phyloP scores from a whole-genome alignment of 30 jellyfish, hydroid and myxozoan genomes.

The Cassiopea andromeda region DNA sequence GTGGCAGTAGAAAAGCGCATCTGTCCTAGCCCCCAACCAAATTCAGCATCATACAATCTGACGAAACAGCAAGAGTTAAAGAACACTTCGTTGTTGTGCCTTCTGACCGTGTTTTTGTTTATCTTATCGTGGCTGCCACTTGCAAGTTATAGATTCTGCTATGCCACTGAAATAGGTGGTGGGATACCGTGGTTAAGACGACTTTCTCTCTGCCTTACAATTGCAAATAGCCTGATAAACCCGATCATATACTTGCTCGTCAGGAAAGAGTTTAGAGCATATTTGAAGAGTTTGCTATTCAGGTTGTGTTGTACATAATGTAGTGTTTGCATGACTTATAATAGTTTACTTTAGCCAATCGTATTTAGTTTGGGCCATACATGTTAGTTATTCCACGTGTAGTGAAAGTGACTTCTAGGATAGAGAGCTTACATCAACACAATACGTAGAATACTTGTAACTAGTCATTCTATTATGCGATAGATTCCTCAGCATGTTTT shows the following conservation, averaged over 20 bases:
- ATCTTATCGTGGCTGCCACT: conserved; percentile 42
- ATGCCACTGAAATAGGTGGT: background rate
- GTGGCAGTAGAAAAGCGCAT: background rate
- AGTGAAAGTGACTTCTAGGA: too few relatives aligned
- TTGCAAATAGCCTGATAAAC: conserved; percentile 38
- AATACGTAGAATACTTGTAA: too few relatives aligned
- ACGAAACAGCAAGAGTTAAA: conserved; percentile 35
- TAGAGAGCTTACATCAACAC: too few relatives aligned
- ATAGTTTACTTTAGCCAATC: too few relatives aligned
- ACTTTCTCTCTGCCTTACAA: conserved; percentile 43
- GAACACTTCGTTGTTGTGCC: conserved; percentile 38
- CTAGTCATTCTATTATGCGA: too few relatives aligned
- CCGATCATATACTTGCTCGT: conserved; percentile 59
- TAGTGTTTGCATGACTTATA: too few relatives aligned
- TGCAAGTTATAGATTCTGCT: conserved; percentile 33
- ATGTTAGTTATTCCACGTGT: too few relatives aligned
- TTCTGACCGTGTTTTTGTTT: conserved; percentile 23
- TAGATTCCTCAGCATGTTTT: too few relatives aligned
- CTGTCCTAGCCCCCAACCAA: background rate
- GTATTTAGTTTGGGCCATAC: too few relatives aligned
- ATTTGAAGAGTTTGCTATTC: conserved; percentile 13
- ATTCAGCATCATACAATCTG: background rate
- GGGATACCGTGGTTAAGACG: conserved; percentile 43
- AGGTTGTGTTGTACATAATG: background rate
- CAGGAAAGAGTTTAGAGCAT: conserved; percentile 44